Evolutionary conservation across 1,140 invertebrate genomes (phyloP), one percentile per base, ranked within the genome.

Genomic region (Drosophila tani): DNA sequence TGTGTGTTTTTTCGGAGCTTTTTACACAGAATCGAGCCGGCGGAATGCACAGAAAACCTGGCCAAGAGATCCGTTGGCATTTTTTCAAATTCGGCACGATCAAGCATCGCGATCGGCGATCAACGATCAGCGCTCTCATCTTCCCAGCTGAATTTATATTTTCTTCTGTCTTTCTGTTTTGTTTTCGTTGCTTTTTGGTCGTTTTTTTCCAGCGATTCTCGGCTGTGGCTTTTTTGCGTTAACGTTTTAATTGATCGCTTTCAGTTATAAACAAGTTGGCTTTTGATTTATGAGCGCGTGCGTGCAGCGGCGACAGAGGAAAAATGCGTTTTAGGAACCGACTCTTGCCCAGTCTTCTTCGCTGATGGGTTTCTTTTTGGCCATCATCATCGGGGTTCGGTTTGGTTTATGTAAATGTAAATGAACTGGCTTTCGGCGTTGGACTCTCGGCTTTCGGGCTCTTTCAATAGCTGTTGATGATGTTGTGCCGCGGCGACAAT

Each of bases 171-270:
- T 43, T 32, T 24, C 21, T 55, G 47, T 51, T 68, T 32, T 66
- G 51, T 41, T 56, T 45, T 24, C 9, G 32, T 21, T 55, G 17
- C n/a, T 27, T 46, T 60, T 59, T 59, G 21, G 21, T 41, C 45
- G 32, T 35, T 71, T 45, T 45, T 27, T 41, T 40, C 38, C 15
- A 49, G 24, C 55, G 66, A 45, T 55, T 55, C 63, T 46, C 43
- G 50, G 50, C 71, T 75, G 71, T 56, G 59, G 63, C 67, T 81
- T 87, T 86, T 87, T 87, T 87, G 84, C 84, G 85, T 88, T 87
- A 90, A 90, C 84, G 81, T 90, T 90, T 87, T 87, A 87, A 87
- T 87, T 87, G 84, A 90, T 90, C 85, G 85, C 84, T 87, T 87
- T 87, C 84, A 87, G 84, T 87, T 90, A 90, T 87, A 88, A 88